phyloP scores from a whole-genome alignment of 2,797 vertebrate genomes.

The Serranus cabrilla region DNA sequence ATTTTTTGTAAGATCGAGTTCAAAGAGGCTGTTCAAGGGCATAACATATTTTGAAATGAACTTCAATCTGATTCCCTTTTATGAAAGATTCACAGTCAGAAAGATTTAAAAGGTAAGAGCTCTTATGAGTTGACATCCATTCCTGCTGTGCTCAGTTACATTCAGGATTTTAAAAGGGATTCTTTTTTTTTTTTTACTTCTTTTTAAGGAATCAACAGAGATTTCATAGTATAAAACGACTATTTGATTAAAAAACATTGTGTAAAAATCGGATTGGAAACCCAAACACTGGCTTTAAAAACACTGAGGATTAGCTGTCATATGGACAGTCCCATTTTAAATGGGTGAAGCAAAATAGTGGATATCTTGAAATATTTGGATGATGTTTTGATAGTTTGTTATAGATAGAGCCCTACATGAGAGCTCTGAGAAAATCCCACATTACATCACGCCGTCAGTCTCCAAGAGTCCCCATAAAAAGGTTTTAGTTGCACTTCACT shows the following conservation, averaged over 20 bases:
- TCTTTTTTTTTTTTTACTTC: conserved; percentile 32
- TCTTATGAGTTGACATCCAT: conserved; percentile 33
- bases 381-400: not conserved
- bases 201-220: conserved; percentile 34
- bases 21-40: conserved; percentile 55
- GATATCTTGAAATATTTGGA: not conserved
- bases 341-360: not conserved
- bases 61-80: conserved; percentile 56
- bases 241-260: conserved; percentile 25
- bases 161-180: conserved; percentile 23
- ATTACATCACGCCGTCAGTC: not conserved
- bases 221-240: conserved; percentile 7
- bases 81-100: conserved; percentile 58
- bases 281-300: not conserved
- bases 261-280: not conserved
- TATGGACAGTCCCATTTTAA: not conserved
- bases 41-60: conserved; percentile 53
- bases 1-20: conserved; percentile 50
- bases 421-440: not conserved
- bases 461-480: not conserved
- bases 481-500: conserved; percentile 12
- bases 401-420: not conserved
- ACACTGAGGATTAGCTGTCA: not conserved
- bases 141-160: conserved; percentile 28
- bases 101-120: conserved; percentile 58